Percentiles rank a stretch among this genome's conserved stretches.
Conservation (phyloP, 2,888 invertebrate species). For the Caenorhabditis sp. region DNA sequence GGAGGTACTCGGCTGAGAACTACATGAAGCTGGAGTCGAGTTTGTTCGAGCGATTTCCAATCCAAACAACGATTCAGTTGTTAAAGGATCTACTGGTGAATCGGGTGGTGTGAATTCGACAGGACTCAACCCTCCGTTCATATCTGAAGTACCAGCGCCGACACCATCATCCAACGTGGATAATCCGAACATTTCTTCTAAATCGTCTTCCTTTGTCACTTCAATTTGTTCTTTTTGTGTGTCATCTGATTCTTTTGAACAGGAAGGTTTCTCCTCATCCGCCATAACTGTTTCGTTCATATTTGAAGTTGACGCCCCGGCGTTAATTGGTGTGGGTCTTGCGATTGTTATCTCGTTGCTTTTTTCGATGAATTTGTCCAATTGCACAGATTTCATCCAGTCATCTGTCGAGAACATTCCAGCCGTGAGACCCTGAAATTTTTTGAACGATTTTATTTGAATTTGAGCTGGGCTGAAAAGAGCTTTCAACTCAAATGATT, state of each 20-base stretch:
- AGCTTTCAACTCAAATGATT: too few species aligned
- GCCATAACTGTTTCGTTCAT: too few species aligned
- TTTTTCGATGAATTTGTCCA: constrained; percentile 3
- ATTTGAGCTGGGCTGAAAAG: too few species aligned
- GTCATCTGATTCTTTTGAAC: too few species aligned
- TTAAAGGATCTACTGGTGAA: constrained; percentile 38
- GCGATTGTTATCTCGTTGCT: constrained; percentile 2
- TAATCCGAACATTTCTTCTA: constrained; percentile 33
- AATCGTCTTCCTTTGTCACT: constrained; percentile 14
- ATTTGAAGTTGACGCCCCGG: constrained; percentile 1
- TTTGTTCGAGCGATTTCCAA: constrained; percentile 1
- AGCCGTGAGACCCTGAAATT: constrained; percentile 16
- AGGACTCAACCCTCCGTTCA: constrained; percentile 21
- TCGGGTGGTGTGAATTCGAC: constrained; percentile 61
- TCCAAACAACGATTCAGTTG: constrained; percentile 23
- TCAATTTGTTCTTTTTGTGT: not conserved
- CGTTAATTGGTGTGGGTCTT: constrained; percentile 14
- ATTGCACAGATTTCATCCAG: not conserved
- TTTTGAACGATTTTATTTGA: too few species aligned
- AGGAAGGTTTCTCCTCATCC: not conserved
- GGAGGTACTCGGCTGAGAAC: constrained; percentile 6
- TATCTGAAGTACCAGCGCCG: not conserved
- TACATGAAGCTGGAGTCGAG: constrained; percentile 6
- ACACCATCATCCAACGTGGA: constrained; percentile 14
- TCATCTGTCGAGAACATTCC: not conserved